A percentile compares a stretch with the other conserved stretches of the same genome.
Conservation (phyloP, 2,113 vertebrate species). For the Hippopotamus amphibius region DNA sequence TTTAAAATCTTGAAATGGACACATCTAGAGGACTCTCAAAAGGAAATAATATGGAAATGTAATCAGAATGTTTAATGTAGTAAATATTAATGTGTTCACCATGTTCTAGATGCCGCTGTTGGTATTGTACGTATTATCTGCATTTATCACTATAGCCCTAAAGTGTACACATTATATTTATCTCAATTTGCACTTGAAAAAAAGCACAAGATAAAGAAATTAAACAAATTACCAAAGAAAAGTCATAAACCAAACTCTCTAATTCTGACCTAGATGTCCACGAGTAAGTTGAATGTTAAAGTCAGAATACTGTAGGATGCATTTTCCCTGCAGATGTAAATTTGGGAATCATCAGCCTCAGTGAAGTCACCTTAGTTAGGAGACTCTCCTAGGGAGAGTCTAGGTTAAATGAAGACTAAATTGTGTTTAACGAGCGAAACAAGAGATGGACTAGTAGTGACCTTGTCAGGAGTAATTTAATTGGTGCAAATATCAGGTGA, state of each 20-base stretch:
- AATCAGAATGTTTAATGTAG: background rate
- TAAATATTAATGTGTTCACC: background rate
- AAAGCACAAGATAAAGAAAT: background rate
- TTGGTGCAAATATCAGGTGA: background rate
- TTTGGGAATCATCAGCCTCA: background rate
- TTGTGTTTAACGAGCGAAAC: background rate
- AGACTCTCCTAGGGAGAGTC: background rate
- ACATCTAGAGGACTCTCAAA: background rate
- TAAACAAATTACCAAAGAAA: background rate
- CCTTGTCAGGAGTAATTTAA: background rate
- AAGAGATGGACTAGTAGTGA: background rate
- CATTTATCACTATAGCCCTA: background rate
- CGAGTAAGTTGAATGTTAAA: background rate
- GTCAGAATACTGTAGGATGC: background rate
- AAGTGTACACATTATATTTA: background rate
- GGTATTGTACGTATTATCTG: background rate
- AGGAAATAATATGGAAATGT: background rate
- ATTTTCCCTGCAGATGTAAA: background rate
- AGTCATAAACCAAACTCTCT: background rate
- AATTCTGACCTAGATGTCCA: background rate
- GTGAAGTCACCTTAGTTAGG: background rate
- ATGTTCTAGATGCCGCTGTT: background rate
- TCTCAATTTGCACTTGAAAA: background rate
- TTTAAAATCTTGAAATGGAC: background rate
- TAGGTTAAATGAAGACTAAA: background rate